Percentiles rank a stretch among this genome's conserved stretches.
Evolutionary conservation across 2,113 vertebrate genomes (phyloP).

Genomic region (Odocoileus virginianus): DNA sequence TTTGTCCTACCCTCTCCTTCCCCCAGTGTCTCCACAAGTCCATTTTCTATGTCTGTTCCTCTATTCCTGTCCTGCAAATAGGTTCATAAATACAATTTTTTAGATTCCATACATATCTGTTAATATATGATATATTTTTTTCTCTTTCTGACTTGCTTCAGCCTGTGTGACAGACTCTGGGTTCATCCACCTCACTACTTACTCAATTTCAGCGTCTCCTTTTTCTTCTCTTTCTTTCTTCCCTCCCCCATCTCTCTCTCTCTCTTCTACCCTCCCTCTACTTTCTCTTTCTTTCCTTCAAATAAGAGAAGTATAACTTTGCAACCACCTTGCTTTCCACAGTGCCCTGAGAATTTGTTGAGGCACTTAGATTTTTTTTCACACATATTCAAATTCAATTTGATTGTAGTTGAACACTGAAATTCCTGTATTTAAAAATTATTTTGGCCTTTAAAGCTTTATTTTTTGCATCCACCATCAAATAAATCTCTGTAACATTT

Average conservation of each 20-base stretch:
- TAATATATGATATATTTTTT: neutral
- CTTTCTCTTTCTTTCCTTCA: too few relatives aligned
- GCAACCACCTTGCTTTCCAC: neutral
- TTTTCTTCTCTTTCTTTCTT: neutral
- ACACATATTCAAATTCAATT: neutral
- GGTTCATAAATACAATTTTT: neutral
- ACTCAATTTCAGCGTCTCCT: neutral
- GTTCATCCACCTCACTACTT: neutral
- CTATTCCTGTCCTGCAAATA: neutral
- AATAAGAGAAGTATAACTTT: neutral
- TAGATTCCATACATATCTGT: neutral
- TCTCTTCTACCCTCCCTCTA: accelerated
- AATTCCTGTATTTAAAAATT: neutral
- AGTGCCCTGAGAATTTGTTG: neutral
- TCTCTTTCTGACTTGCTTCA: neutral
- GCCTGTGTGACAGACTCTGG: neutral
- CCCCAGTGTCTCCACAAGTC: neutral
- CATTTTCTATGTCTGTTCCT: neutral
- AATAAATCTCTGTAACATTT: neutral
- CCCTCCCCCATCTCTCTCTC: neutral
- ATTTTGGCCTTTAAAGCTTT: neutral
- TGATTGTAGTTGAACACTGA: neutral
- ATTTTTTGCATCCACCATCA: neutral
- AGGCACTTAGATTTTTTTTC: neutral
- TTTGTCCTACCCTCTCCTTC: neutral